A percentile compares a stretch with the other conserved stretches of the same genome.
Evolutionary conservation across 2,113 vertebrate genomes (phyloP).

Genomic region (Chloropsis cyanopogon): DNA sequence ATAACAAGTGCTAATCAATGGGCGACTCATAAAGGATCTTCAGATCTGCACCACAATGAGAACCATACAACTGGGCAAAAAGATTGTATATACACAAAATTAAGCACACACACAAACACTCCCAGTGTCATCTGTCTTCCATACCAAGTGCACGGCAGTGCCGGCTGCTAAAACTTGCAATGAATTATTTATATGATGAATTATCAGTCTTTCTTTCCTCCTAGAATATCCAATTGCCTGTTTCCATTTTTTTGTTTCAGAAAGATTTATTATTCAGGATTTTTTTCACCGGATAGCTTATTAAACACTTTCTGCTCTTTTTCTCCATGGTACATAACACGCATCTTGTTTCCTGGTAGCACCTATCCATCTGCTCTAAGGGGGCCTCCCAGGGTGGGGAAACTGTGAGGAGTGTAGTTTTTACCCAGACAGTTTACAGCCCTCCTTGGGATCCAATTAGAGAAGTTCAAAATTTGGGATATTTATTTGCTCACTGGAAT

Average conservation of each 20-base stretch:
- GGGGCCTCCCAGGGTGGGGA: not conserved
- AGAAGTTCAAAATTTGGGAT: not conserved
- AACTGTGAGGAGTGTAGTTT: not conserved
- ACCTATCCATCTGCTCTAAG: not conserved
- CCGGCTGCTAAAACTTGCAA: constrained; percentile 13
- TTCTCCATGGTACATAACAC: fast-evolving
- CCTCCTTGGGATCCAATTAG: not conserved
- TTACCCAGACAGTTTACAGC: not conserved
- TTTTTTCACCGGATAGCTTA: not conserved
- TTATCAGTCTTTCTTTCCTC: not conserved
- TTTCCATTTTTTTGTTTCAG: not conserved
- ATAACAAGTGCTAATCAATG: not conserved
- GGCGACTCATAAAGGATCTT: not conserved
- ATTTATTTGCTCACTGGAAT: constrained; percentile 6
- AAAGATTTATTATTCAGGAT: not conserved
- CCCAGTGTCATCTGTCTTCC: not conserved
- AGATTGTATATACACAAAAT: not conserved
- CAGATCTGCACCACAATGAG: not conserved
- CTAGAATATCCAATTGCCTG: constrained; percentile 21
- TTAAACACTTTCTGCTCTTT: constrained; percentile 18
- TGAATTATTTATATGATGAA: constrained; percentile 55
- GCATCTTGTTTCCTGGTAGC: not conserved
- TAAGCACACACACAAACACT: not conserved
- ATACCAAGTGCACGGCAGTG: not conserved
- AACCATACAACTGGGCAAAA: not conserved